Percentiles rank a stretch among this genome's conserved stretches.
Conservation (phyloP, 2,113 vertebrate genomes). For the Dipodomys stephensi region DNA sequence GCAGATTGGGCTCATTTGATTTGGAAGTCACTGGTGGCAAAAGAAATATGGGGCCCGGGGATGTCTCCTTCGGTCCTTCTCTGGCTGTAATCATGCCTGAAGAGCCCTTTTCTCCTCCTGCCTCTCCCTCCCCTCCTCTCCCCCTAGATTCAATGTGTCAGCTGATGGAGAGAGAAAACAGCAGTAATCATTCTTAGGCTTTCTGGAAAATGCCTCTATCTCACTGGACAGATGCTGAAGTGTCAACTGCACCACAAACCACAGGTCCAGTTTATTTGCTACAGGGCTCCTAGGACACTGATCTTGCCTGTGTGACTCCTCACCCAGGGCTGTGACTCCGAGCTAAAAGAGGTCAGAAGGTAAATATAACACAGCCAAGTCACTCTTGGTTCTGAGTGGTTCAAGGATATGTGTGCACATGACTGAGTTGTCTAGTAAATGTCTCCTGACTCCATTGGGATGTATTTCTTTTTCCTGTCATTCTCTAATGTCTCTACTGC, state of each 20-base stretch:
- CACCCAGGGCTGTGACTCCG: not conserved
- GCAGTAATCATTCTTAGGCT: not conserved
- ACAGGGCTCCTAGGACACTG: not conserved
- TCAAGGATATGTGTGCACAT: not conserved
- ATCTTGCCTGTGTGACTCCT: not conserved
- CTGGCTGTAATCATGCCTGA: conserved; percentile 72
- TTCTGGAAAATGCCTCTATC: conserved; percentile 5
- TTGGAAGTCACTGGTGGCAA: conserved; percentile 78
- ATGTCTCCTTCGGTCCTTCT: conserved; percentile 71
- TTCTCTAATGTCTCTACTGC: not conserved
- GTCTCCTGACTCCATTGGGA: not conserved
- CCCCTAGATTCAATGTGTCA: conserved; percentile 51
- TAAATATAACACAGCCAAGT: not conserved
- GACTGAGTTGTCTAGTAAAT: not conserved
- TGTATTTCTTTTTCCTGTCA: not conserved
- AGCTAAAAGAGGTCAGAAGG: not conserved
- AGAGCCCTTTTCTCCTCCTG: conserved; percentile 47
- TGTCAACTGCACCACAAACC: not conserved
- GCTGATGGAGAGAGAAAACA: not conserved
- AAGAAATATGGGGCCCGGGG: conserved; percentile 72
- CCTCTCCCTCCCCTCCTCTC: not conserved
- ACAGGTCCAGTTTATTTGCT: not conserved
- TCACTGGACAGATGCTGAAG: not conserved
- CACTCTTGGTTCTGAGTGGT: not conserved
- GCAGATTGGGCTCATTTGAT: conserved; percentile 76